Conservation (phyloP, 2,113 vertebrate species). For the Macrotis lagotis region DNA sequence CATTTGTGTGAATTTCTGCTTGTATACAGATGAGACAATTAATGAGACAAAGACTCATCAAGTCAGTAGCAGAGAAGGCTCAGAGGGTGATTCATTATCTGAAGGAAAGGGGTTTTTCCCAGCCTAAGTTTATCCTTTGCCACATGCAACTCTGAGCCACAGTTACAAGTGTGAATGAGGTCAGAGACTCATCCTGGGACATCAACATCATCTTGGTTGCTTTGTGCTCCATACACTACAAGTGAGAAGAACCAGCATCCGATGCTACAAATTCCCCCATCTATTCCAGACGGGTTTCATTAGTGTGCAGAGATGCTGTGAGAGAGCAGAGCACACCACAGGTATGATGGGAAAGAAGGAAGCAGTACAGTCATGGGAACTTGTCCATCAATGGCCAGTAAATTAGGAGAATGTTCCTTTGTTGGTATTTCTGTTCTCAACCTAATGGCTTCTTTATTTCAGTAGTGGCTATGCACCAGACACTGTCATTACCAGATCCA, state of each 20-base stretch:
- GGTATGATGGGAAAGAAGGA: not conserved
- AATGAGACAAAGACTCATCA: not conserved
- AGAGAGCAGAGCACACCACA: not conserved
- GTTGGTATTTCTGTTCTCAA: not conserved
- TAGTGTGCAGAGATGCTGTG: conserved; percentile 1
- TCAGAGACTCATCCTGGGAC: not conserved
- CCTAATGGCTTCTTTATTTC: not conserved
- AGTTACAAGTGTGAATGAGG: not conserved
- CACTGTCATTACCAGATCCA: not conserved
- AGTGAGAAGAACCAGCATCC: not conserved
- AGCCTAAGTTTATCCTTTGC: not conserved
- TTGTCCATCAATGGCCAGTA: not conserved
- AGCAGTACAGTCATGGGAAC: not conserved
- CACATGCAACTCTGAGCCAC: not conserved
- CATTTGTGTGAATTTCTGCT: not conserved
- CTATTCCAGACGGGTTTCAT: not conserved
- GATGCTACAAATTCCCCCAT: not conserved
- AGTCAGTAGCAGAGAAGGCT: not conserved
- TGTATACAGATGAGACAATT: not conserved
- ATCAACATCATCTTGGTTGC: not conserved
- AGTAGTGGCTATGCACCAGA: not conserved
- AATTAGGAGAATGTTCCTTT: not conserved
- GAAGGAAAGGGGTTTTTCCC: not conserved
- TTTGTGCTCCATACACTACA: not conserved
- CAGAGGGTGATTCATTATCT: not conserved